Conservation (phyloP, 2,888 invertebrate species). For the Macrosoma leucophasiata region DNA sequence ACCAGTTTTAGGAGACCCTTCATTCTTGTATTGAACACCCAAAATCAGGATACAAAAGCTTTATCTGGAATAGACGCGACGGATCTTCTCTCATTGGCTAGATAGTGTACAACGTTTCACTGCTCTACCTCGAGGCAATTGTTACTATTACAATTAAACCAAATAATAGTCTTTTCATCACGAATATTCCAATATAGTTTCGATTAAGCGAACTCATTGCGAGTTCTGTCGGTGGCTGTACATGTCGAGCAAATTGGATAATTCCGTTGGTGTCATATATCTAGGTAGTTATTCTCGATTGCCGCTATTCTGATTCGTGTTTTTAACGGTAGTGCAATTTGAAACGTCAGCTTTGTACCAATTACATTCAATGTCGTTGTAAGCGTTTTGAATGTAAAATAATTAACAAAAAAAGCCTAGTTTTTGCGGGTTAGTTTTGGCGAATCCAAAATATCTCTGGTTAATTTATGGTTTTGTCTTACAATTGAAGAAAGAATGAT, state of each 20-base stretch:
- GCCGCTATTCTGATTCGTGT: conserved; percentile 3
- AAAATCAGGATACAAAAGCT: neutral
- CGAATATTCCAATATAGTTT: conserved; percentile 3
- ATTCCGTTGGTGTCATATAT: conserved; percentile 6
- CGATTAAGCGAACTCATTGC: conserved; percentile 1
- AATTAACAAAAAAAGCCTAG: no score
- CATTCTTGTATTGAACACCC: neutral
- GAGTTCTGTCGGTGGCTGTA: neutral
- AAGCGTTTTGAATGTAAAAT: no score
- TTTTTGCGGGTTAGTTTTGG: no score
- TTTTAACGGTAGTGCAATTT: no score
- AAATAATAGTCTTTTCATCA: conserved; percentile 7
- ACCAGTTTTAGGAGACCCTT: conserved; percentile 6
- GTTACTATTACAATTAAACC: conserved; percentile 6
- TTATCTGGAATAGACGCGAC: neutral
- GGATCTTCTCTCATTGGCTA: conserved; percentile 1
- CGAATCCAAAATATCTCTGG: no score
- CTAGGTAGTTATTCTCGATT: conserved; percentile 1
- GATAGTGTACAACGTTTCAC: conserved; percentile 5
- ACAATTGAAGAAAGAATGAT: no score
- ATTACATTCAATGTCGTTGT: no score
- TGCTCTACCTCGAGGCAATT: neutral
- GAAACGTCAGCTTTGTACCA: no score
- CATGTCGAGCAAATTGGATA: conserved; percentile 8
- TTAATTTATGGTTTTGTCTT: no score